Evolutionary conservation across 2,113 vertebrate species (phyloP), one percentile per base, ranked within the genome.

Genomic region (Phaethornis superciliosus): DNA sequence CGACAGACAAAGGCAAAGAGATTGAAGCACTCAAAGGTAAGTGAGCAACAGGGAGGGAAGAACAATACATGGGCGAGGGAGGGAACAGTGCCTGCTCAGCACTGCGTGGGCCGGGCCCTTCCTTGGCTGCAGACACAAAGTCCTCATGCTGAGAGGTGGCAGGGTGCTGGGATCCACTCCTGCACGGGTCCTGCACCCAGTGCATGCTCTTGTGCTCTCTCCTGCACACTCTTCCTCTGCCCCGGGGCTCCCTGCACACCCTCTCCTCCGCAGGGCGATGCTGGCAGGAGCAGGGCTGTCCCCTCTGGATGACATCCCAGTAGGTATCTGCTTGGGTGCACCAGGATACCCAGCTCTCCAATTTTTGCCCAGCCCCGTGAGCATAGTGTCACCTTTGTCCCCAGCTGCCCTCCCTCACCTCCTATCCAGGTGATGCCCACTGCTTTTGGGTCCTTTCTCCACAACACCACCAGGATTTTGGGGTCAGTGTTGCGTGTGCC

Each of bases 11-110:
- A 92, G 58, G 90, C 80, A 14, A 63, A 2, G 26, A 76, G 92
- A 96, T 84, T 76, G 92, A 94, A 93, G 84, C 8, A 86, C 33
- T 95, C 58, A 35, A 64, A 94, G 92, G 95, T 92, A 86, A 60
- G 65, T 28, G 93, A 94, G 96, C 19, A 5, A 35, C 13, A 81
- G 91, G 89, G 81, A 90, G 80, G 64, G 65, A 72, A 81, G 95
- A 95, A 96, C 88, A 93, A 86, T 90, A 15, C 75, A 23, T 3
- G 82, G 82, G 37, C 0, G 71, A 95, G 89, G 90, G 90, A 60
- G 86, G 62, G 92, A 93, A 68, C 40, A 3, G 67, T 54, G 83
- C 81, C 90, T 90, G 94, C 83, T 94, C 62, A 22, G 83, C 15
- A 2, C 92, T 63, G 89, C 15, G 83, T 94, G 92, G 95, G 95